Base-by-base conservation (phyloP, 2,797 vertebrate genomes). In the Coreius guichenoti region DNA sequence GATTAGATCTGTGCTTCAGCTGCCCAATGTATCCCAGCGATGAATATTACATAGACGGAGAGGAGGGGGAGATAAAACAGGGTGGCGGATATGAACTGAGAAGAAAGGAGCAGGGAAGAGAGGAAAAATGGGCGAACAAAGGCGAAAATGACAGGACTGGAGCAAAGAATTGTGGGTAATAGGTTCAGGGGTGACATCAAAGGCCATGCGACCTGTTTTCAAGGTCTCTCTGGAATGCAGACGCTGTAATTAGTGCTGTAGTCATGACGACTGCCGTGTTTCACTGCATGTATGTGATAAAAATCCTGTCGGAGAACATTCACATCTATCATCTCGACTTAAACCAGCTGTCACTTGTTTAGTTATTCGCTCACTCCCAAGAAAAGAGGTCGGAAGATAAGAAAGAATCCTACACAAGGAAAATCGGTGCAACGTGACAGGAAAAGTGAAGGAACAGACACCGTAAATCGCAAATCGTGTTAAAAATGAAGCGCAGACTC, bases 1-100 rank as follows among this genome's bases (percentile, higher is more conserved):
- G 88, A 90, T 90, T 89, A 90, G 87, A 90, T 85, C 85, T 86
- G 88, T 63, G 63, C 81, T 89, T 87, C 87, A 87, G 89, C 89
- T 84, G 88, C 61, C 89, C 86, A 86, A 87, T 85, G 86, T 78
- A 90, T 79, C 83, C 79, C 31, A 78, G 81, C 86, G 73, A 89
- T 87, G 86, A 86, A 90, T 89, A 86, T 84, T 88, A 79, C 87
- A 89, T 78, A 77, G 69, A 70, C 78, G 26, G 69, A 14, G 81
- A 79, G 73, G 77, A 3, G 31, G 82, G 43, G 80, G 33, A 19
- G 84, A 91, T 58, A 58, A 61, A 47, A 58, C 78, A 70, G 78
- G 8, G 72, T 77, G 69, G 76, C 51, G 39, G 58, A 86, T 83
- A 85, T 84, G 58, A 58, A 63, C 49, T 14, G 12, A 82, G 56